Conservation (phyloP, 2,113 vertebrate genomes). For the Ptilorrhoa leucosticta region DNA sequence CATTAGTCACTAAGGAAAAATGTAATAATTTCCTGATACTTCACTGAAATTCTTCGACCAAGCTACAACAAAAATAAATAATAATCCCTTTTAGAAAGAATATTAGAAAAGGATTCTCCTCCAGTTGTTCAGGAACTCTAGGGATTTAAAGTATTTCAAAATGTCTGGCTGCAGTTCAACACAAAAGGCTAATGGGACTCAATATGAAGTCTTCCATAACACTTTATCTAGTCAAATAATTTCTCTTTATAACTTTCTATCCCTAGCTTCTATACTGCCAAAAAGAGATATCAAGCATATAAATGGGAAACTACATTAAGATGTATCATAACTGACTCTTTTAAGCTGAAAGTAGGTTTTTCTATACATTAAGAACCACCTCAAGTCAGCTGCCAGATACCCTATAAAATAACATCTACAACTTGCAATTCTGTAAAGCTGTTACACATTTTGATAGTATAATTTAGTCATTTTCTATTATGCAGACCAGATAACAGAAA, state of each 20-base stretch:
- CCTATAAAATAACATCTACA: not conserved
- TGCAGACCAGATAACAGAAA: not conserved
- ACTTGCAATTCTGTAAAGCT: not conserved
- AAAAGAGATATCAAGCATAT: not conserved
- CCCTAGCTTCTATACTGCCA: not conserved
- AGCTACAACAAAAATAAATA: not conserved
- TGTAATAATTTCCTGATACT: not conserved
- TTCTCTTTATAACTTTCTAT: not conserved
- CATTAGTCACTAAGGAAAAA: not conserved
- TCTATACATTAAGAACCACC: not conserved
- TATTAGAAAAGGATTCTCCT: not conserved
- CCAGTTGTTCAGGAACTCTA: not conserved
- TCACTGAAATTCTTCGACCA: not conserved
- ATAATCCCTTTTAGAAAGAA: not conserved
- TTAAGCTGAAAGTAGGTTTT: not conserved
- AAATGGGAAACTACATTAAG: not conserved
- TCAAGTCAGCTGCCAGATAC: not conserved
- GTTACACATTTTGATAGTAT: not conserved
- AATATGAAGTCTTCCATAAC: not conserved
- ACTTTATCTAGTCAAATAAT: not conserved
- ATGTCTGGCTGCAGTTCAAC: not conserved
- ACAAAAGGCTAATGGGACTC: not conserved
- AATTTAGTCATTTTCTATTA: not conserved
- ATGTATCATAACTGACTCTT: not conserved
- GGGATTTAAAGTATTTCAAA: constrained; percentile 13